phyloP scores from a whole-genome alignment of 2,888 invertebrate genomes.

The Epirrita christyi region DNA sequence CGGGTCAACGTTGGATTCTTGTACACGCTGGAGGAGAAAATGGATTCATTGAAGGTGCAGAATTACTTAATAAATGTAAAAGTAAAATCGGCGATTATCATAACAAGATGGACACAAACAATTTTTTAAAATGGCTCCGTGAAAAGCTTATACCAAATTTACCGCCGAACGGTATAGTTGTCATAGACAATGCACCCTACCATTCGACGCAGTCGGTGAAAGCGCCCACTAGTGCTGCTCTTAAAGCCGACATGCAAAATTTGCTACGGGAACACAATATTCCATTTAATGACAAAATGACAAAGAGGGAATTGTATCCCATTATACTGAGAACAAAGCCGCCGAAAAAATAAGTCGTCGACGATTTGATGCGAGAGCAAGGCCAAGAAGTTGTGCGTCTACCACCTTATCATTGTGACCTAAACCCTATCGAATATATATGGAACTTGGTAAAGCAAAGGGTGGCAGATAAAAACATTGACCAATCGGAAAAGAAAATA shows the following conservation, averaged over 20 bases:
- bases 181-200: slow-evolving; percentile 38
- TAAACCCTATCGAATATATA: slow-evolving; percentile 40
- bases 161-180: slow-evolving; percentile 34
- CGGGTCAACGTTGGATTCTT: slow-evolving; percentile 35
- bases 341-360: slow-evolving; percentile 33
- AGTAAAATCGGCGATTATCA: slow-evolving; percentile 36
- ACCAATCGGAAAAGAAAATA: slow-evolving; percentile 41
- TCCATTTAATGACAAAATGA: slow-evolving; percentile 32
- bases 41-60: slow-evolving; percentile 34
- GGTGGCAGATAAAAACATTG: slow-evolving; percentile 45
- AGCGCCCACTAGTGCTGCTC: slow-evolving; percentile 10
- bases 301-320: slow-evolving; percentile 28
- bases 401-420: slow-evolving; percentile 22
- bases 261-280: slow-evolving; percentile 34
- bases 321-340: slow-evolving; percentile 27
- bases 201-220: slow-evolving; percentile 31
- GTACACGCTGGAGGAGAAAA: slow-evolving; percentile 39
- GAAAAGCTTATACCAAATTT: slow-evolving; percentile 43
- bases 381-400: slow-evolving; percentile 38
- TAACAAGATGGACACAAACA: slow-evolving; percentile 33
- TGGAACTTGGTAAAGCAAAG: slow-evolving; percentile 44
- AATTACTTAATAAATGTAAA: slow-evolving; percentile 36
- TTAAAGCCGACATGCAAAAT: slow-evolving; percentile 30
- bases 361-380: slow-evolving; percentile 29
- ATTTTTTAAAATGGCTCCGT: slow-evolving; percentile 37